Conservation (phyloP, 2,888 invertebrate species). For the Keiferia lycopersicella region DNA sequence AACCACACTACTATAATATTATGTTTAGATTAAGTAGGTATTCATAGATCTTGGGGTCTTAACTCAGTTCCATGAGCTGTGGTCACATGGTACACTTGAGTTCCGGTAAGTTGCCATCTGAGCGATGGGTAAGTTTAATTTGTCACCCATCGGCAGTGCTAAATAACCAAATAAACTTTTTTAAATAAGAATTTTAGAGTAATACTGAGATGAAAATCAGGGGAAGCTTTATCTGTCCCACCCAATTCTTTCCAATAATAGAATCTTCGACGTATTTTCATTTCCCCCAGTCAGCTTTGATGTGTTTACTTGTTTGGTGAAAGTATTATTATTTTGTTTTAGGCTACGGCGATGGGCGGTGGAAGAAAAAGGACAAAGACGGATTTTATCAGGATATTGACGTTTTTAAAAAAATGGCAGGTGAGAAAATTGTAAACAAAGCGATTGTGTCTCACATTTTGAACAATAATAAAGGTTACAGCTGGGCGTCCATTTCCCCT, state of each 20-base stretch:
- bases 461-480: conserved; percentile 9
- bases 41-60: no score
- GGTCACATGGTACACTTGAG: no score
- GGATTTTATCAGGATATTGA: conserved; percentile 60
- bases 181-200: no score
- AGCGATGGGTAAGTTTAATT: no score
- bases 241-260: not conserved
- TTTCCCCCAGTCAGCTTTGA: conserved; percentile 2
- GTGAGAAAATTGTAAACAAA: conserved; percentile 41
- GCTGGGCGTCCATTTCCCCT: not conserved
- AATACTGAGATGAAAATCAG: not conserved
- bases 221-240: not conserved
- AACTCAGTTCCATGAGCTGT: no score
- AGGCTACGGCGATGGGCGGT: conserved; percentile 69
- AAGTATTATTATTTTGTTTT: conserved; percentile 35
- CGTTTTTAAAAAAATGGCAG: conserved; percentile 60
- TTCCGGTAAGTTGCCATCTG: no score
- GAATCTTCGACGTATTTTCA: not conserved
- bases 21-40: no score
- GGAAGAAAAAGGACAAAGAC: conserved; percentile 63
- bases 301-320: conserved; percentile 36
- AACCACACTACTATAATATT: no score
- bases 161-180: no score
- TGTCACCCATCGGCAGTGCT: no score
- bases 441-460: conserved; percentile 23